Evolutionary conservation across 2,113 vertebrate species (phyloP).

Genomic region (Anguilla rostrata): DNA sequence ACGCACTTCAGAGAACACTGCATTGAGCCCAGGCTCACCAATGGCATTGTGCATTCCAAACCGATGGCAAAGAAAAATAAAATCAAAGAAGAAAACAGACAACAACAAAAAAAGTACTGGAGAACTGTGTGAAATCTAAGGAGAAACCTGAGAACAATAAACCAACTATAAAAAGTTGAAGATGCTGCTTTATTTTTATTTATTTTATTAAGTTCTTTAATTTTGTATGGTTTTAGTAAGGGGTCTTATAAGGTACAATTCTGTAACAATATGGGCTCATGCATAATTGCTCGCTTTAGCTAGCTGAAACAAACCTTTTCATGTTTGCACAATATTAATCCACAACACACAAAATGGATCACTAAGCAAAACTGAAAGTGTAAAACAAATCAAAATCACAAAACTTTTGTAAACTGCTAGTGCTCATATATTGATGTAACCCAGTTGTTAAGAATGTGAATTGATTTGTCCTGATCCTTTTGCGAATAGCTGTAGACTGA

Average conservation of each 20-base stretch:
- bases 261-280: background rate
- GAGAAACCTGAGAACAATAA: background rate
- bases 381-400: background rate
- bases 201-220: background rate
- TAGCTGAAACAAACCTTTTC: too few species aligned
- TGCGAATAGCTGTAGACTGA: background rate
- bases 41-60: too few species aligned
- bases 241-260: background rate
- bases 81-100: background rate
- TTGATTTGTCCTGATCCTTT: background rate
- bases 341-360: conserved; percentile 3
- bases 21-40: too few species aligned
- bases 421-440: background rate
- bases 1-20: too few species aligned
- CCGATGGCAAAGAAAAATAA: too few species aligned
- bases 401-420: background rate
- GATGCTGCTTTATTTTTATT: background rate
- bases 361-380: background rate
- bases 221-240: background rate
- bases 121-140: background rate
- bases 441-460: background rate
- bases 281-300: too few species aligned
- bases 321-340: background rate
- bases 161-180: background rate
- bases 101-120: background rate